Percentiles rank a stretch among this genome's conserved stretches.
phyloP scores from a whole-genome alignment of 2,888 invertebrate species.

The Cataglyphis albicans region DNA sequence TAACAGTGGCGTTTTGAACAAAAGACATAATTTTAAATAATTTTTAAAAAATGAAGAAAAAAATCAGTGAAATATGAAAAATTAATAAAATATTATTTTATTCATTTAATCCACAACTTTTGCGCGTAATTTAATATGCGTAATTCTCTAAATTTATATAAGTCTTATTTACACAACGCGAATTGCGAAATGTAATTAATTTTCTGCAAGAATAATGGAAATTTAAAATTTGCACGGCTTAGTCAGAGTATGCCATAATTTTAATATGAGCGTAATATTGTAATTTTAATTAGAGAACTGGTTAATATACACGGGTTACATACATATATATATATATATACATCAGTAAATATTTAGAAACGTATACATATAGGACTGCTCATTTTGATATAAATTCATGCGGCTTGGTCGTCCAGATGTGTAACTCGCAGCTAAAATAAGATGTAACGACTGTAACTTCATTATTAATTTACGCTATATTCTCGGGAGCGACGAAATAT shows the following conservation, averaged over 20 bases:
- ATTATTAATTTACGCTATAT: conserved; percentile 45
- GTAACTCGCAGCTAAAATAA: conserved; percentile 33
- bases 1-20: neutral
- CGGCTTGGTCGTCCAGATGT: neutral
- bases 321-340: neutral
- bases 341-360: conserved; percentile 25
- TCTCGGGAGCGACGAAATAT: conserved; percentile 14
- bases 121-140: neutral
- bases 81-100: neutral
- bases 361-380: neutral
- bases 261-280: conserved; percentile 23
- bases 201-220: conserved; percentile 1
- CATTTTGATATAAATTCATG: conserved; percentile 30
- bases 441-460: conserved; percentile 26
- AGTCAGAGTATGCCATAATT: neutral
- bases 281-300: conserved; percentile 50
- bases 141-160: conserved; percentile 8
- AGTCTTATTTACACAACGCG: neutral
- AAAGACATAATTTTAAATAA: neutral
- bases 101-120: neutral
- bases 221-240: neutral
- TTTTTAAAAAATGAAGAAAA: neutral
- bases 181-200: neutral
- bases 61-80: neutral
- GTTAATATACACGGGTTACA: conserved; percentile 9